Evolutionary conservation across 2,888 invertebrate genomes (phyloP).

Genomic region (Strigamia transsilvanica): DNA sequence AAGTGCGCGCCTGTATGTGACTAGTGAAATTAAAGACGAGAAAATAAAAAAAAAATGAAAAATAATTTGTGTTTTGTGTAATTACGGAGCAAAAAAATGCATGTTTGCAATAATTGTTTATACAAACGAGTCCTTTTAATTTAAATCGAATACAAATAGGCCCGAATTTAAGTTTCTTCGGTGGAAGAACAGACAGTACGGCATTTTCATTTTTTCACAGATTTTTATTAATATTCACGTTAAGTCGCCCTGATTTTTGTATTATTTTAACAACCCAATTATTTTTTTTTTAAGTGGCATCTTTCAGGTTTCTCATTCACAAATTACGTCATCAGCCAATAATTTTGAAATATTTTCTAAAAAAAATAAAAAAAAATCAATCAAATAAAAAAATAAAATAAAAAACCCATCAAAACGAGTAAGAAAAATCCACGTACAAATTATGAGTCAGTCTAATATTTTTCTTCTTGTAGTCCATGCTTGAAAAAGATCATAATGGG

Average conservation of each 20-base stretch:
- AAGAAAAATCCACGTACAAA: neutral
- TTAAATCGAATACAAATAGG: slow-evolving; percentile 1
- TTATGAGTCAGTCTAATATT: slow-evolving; percentile 73
- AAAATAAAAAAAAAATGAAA: neutral
- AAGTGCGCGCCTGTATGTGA: neutral
- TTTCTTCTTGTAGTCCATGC: slow-evolving; percentile 94
- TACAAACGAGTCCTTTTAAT: slow-evolving; percentile 12
- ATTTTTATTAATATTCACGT: neutral
- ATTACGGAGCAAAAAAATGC: neutral
- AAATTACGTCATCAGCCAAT: slow-evolving; percentile 6
- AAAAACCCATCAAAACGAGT: neutral
- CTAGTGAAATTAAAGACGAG: neutral
- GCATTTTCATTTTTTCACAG: neutral
- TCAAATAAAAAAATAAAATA: neutral
- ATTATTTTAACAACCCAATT: neutral
- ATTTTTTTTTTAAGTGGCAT: neutral
- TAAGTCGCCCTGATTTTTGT: slow-evolving; percentile 6
- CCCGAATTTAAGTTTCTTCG: neutral
- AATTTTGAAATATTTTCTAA: slow-evolving; percentile 13
- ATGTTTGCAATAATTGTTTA: neutral
- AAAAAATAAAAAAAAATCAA: neutral
- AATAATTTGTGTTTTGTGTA: neutral
- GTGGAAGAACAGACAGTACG: slow-evolving; percentile 9
- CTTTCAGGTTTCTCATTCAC: neutral
- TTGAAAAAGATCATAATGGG: slow-evolving; percentile 96